Percentiles rank a stretch among this genome's conserved stretches.
Conservation (phyloP, 2,888 invertebrate species). For the Drosophila helvetica region DNA sequence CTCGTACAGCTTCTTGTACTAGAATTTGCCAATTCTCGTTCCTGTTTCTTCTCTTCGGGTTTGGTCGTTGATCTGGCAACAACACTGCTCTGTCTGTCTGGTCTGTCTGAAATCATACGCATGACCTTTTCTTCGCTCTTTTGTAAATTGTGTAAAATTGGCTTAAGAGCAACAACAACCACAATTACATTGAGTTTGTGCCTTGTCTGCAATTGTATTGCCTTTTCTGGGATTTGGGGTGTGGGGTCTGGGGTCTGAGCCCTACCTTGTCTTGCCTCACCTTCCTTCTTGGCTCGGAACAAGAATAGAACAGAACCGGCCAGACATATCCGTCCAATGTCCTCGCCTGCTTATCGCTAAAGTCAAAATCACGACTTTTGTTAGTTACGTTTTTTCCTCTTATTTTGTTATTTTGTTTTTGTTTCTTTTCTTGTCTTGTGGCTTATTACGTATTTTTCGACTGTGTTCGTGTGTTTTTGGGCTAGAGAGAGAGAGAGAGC, state of each 20-base stretch:
- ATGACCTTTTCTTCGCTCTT: constrained; percentile 41
- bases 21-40: background rate
- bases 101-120: constrained; percentile 34
- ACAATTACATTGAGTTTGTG: constrained; percentile 34
- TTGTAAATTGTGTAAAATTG: constrained; percentile 43
- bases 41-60: background rate
- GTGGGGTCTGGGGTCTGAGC: constrained; percentile 3
- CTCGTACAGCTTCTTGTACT: too few relatives aligned
- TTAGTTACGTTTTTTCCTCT: constrained; percentile 42
- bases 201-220: constrained; percentile 32
- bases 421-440: constrained; percentile 29
- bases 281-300: constrained; percentile 18
- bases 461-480: constrained; percentile 18
- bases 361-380: constrained; percentile 74
- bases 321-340: constrained; percentile 17
- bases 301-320: background rate
- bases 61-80: constrained; percentile 39
- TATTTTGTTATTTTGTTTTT: constrained; percentile 18
- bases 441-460: constrained; percentile 32
- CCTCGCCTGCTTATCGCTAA: constrained; percentile 63
- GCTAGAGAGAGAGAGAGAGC: background rate
- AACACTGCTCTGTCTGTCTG: constrained; percentile 16
- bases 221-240: background rate
- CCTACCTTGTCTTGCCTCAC: constrained; percentile 6
- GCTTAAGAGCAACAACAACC: constrained; percentile 23